Evolutionary conservation across 2,888 invertebrate genomes (phyloP).

Genomic region (Encarsia formosa): DNA sequence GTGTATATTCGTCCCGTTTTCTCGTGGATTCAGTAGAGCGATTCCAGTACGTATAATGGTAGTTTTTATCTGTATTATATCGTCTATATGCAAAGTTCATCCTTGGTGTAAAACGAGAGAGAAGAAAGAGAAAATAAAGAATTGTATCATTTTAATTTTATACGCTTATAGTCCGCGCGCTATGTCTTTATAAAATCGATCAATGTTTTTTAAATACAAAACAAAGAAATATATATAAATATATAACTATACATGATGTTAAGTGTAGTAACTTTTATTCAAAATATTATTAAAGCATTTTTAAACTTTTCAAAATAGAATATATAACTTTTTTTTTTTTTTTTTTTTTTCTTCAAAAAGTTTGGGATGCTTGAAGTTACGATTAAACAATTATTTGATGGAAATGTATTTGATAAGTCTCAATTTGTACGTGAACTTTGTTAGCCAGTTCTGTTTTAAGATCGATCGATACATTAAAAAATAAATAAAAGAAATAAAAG

Average conservation of each 20-base stretch:
- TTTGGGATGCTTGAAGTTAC: too few relatives aligned
- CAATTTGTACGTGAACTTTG: conserved; percentile 20
- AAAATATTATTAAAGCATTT: too few relatives aligned
- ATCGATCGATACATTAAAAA: conserved; percentile 13
- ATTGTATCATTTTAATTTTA: conserved; percentile 8
- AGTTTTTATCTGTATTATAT: conserved; percentile 7
- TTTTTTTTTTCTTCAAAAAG: too few relatives aligned
- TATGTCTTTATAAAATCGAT: conserved; percentile 11
- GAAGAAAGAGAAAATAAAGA: conserved; percentile 6
- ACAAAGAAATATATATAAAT: too few relatives aligned
- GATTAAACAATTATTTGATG: too few relatives aligned
- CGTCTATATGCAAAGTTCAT: conserved; percentile 7
- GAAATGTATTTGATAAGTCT: too few relatives aligned
- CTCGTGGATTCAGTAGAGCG: conserved; percentile 17
- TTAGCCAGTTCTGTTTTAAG: conserved; percentile 23
- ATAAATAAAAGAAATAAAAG: too few relatives aligned
- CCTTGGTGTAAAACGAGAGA: conserved; percentile 2
- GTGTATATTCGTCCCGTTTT: conserved; percentile 21
- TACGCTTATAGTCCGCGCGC: conserved; percentile 2
- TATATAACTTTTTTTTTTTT: too few relatives aligned
- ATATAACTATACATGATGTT: too few relatives aligned
- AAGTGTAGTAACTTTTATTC: too few relatives aligned
- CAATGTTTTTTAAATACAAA: too few relatives aligned
- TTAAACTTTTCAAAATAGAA: too few relatives aligned
- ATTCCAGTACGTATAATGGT: conserved; percentile 11